Evolutionary conservation across 2,797 vertebrate genomes (phyloP).

Genomic region (Hyperoplus lanceolatus): DNA sequence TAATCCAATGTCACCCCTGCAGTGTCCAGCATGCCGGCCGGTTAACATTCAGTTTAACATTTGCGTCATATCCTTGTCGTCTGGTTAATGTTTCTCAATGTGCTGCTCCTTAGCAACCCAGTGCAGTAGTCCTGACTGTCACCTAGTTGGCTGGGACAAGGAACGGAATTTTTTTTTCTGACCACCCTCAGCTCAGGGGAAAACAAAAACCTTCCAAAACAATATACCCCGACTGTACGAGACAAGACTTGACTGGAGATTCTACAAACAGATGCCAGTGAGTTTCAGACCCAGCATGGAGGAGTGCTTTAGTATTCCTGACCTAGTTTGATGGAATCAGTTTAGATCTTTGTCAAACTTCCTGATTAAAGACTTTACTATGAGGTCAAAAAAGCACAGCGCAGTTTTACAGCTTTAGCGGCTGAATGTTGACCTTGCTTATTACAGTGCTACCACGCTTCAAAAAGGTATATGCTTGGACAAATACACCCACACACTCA

Average conservation of each 20-base stretch:
- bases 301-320: background rate
- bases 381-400: background rate
- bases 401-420: background rate
- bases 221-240: background rate
- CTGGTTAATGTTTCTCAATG: constrained; percentile 60
- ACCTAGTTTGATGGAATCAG: background rate
- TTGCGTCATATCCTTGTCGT: constrained; percentile 10
- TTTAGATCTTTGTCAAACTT: constrained; percentile 7
- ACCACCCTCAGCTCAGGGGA: background rate
- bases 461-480: background rate
- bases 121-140: constrained; percentile 2
- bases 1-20: constrained; percentile 39
- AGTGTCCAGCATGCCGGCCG: constrained; percentile 13
- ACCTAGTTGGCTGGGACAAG: constrained; percentile 17
- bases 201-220: constrained; percentile 23
- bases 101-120: constrained; percentile 31
- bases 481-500: constrained; percentile 23
- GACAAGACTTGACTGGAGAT: constrained; percentile 50
- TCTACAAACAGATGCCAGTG: constrained; percentile 7
- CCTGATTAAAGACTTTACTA: constrained; percentile 1
- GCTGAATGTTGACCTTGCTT: background rate
- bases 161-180: constrained; percentile 27
- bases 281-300: background rate
- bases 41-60: constrained; percentile 37
- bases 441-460: background rate